These are phyloP conservation scores for Clarias magur DNA, from an alignment of 2,113 vertebrate genomes.

Conservation along the genomic window DNA sequence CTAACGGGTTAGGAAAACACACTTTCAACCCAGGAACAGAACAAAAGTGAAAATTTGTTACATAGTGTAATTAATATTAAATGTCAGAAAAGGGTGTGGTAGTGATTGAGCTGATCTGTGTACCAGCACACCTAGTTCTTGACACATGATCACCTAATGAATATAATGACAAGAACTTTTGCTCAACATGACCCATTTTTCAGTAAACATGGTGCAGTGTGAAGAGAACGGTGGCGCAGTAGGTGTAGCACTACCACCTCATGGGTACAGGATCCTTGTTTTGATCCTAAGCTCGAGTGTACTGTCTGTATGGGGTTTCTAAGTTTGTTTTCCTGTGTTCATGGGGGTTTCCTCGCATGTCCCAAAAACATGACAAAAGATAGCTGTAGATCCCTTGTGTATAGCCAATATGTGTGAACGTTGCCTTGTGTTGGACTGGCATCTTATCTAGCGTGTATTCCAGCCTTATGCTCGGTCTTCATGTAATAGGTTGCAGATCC, in stretches of 20 bases:
- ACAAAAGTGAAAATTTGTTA: too few species aligned
- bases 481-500: neutral
- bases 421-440: neutral
- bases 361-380: neutral
- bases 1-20: too few species aligned
- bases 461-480: neutral
- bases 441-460: neutral
- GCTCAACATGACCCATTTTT: neutral
- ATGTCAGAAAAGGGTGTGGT: neutral
- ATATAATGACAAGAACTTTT: neutral
- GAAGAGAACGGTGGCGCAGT: neutral
- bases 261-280: neutral
- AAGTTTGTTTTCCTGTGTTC: neutral
- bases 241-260: neutral
- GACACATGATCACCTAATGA: neutral
- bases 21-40: too few species aligned
- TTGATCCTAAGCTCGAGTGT: neutral
- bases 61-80: neutral
- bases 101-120: neutral
- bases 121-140: neutral
- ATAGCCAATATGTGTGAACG: neutral
- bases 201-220: neutral
- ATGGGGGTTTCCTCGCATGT: neutral
- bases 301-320: neutral
- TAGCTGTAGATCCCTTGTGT: neutral